Evolutionary conservation across 2,888 invertebrate genomes (phyloP), one percentile per base, ranked within the genome.

Genomic region (Unio delphinus): DNA sequence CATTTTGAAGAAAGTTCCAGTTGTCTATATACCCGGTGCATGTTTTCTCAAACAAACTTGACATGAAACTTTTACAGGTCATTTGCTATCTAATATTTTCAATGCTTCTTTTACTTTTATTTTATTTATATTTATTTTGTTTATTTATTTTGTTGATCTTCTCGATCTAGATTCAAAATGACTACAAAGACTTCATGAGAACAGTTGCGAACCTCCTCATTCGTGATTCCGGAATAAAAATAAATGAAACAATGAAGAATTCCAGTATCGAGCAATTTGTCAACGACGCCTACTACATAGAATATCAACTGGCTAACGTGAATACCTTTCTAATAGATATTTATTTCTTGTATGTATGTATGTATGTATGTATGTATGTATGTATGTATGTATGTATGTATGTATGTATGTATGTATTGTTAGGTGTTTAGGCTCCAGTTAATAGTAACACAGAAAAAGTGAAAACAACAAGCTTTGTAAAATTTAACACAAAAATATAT

Each of bases 171-270:
- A 70, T 80, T 54, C 77, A 79, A n/a, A 69, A 74, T 15, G 85
- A 83, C 62, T 85, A 87, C 80, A 85, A 82, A 78, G 82, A 80
- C 58, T 87, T 84, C 73, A 87, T 88, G 67, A 70, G 82, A 45
- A 72, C 75, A 1, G 79, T 86, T 28, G 86, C 80, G 0, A 71
- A 69, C 0, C 71, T 83, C 11, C 69, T 89, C 56, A 74, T 85
- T 6, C 67, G 85, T 20, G 89, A 89, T 70, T 82, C 87, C 1
- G 82, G 77, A 28, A 69, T 86, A 23, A 83, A 74, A 20, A 67
- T 82, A 56, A 80, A 74, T 15, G 75, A 76, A 0, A 65, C 71
- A 8, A 76, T 78, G 26, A 68, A 72, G 23, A 68, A 72, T 6
- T 73, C 75, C 45, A 74, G 82, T 23, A 75, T 85, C 15, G 79